Evolutionary conservation across 1,140 invertebrate genomes (phyloP), one percentile per base, ranked within the genome.

Genomic region (Eriocheir sinensis): DNA sequence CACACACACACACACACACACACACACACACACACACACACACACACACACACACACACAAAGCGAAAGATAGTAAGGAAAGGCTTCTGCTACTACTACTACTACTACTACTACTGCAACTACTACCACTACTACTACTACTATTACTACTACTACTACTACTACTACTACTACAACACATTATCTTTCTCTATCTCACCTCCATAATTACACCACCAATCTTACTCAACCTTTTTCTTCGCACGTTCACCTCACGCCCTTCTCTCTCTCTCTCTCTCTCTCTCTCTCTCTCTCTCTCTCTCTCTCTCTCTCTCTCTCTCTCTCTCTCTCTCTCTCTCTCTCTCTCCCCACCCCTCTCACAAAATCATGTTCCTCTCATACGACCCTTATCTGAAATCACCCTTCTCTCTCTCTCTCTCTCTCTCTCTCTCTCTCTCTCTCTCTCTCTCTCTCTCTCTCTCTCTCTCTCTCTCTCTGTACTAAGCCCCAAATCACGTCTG

Each of bases 1-100:
- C 79, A 80, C 79, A 80, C 79, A 80, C 79, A 80, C 79, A 80
- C 79, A 80, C 79, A 80, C 79, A 80, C 79, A 80, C 79, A 80
- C 79, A 80, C 79, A 80, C 79, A 80, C 79, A 80, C 79, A 80
- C 79, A 80, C 79, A 80, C 79, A 80, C 79, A 80, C 4, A 80
- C 4, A 8, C 79, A 27, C 4, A 27, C 6, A 27, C 4, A 3
- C 79, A 27, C n/a, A 80, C 3, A 27, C 21, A 27, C 21, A 8
- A 4, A 30, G 21, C 6, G 34, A 4, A 30, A 27, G 27, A 30
- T 80, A 80, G n/a, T 80, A 27, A 80, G 27, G n/a, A n/a, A n/a
- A n/a, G n/a, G n/a, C n/a, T n/a, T n/a, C n/a, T n/a, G n/a, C n/a
- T n/a, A n/a, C n/a, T n/a, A n/a, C n/a, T n/a, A n/a, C n/a, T n/a